Conservation (phyloP, 2,113 vertebrate genomes). For the Myrmecobius fasciatus region DNA sequence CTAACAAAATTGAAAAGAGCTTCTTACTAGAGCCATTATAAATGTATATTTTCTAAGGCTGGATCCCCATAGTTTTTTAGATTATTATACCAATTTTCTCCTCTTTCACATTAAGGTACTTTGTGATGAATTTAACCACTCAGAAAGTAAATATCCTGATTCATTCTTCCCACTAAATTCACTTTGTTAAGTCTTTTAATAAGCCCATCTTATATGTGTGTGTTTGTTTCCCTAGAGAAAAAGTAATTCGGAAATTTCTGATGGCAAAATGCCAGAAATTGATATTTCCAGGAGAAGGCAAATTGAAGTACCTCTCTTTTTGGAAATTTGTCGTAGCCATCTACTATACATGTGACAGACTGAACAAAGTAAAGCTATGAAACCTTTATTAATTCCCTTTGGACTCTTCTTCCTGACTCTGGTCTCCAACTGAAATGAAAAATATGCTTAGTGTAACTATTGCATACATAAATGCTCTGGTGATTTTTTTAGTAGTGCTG, state of each 20-base stretch:
- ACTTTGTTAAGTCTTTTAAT: neutral
- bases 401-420: neutral
- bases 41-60: neutral
- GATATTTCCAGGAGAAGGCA: neutral
- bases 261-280: neutral
- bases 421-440: rapidly evolving
- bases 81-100: neutral
- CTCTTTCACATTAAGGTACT: neutral
- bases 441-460: no score
- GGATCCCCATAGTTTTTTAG: neutral
- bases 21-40: neutral
- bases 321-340: neutral
- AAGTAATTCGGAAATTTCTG: neutral
- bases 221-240: neutral
- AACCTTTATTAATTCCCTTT: neutral
- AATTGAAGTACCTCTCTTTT: neutral
- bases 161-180: neutral
- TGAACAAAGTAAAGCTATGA: neutral
- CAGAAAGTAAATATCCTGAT: neutral
- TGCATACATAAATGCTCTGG: neutral
- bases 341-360: neutral
- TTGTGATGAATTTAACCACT: neutral
- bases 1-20: neutral
- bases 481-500: neutral
- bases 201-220: neutral